Evolutionary conservation across 2,888 invertebrate species (phyloP), one percentile per base, ranked within the genome.

Genomic region (Leptinotarsa peninsularis): DNA sequence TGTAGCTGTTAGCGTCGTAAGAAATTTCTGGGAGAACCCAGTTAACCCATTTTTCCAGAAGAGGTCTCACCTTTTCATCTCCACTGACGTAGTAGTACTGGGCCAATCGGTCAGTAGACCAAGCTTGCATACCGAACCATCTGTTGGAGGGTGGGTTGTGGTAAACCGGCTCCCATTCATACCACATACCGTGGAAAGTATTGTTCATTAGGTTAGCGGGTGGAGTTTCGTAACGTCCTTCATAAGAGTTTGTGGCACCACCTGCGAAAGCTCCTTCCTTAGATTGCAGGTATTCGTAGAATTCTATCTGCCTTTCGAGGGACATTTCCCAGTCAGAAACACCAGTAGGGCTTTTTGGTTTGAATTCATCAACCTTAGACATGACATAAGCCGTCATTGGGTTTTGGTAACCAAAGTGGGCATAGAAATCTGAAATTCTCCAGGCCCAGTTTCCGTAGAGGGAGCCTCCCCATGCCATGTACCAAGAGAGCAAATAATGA

Each of bases 41-140:
- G 5, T 66, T 23, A 0, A 80, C 81, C 83, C 83, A 83, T 78
- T 82, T 82, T 18, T 80, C 78, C 71, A 83, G 72, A 66, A 82
- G 73, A 18, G 74, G 43, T 69, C 81, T 78, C 13, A 79, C 82
- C 17, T 49, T 78, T 18, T 72, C 69, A 58, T 83, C 80, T 18
- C 81, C 81, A 66, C 80, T 79, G 14, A 78, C 80, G 73, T 82
- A 82, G 72, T 83, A 83, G 75, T 82, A 82, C 72, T 83, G 82
- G n/a, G 82, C 82, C 18, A 82, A 73, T 72, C 83, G 78, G 52
- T 83, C 83, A 54, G 77, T 71, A 13, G 83, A 83, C 83, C 83
- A 83, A 33, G 83, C 69, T 75, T 82, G 83, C 83, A 83, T 83
- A 78, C 83, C 83, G 69, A 75, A 83, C 83, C 83, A 83, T 80